Evolutionary conservation across 2,797 vertebrate species (phyloP), one percentile per base, ranked within the genome.

Genomic region (Cirrhinus mrigala): DNA sequence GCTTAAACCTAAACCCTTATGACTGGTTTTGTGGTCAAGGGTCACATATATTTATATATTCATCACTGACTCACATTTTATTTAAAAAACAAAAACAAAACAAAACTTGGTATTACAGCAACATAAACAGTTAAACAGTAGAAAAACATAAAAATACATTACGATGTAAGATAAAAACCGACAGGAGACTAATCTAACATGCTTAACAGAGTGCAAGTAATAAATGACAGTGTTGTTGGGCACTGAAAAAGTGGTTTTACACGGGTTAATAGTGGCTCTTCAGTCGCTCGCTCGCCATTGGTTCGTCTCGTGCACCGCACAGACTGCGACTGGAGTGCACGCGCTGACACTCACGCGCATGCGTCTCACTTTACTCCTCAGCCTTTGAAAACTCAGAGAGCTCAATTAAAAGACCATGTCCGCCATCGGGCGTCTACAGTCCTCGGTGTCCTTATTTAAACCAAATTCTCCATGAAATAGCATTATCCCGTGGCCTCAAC

Each of bases 351-450:
- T 80, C 82, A 76, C 18, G 96, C 96, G 97, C 97, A 93, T 97
- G 97, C 97, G 96, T 92, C 83, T 86, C 90, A 83, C 90, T 74
- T 90, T 88, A 90, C 86, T 85, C 79, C 79, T 90, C 92, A 93
- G 94, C 94, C 95, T 94, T 94, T 92, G 94, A 95, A 85, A 96
- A 96, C 92, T 94, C 90, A 93, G 94, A 92, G 94, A 92, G 94
- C 96, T 93, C 91, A 94, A 95, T 94, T 92, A 96, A 88, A 92
- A 93, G 94, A 97, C 95, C 94, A 96, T 97, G 97, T 95, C 95
- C 93, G 96, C 95, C 94, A 94, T 54, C 93, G 92, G 89, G 92
- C 90, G 91, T 89, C 93, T 92, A 90, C 88, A 81, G 92, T 93
- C 88, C 82, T 92, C 93, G 93, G 90, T 91, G 81, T 92, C 93